A percentile compares a stretch with the other conserved stretches of the same genome.
Evolutionary conservation across 2,888 invertebrate species (phyloP).

Genomic region (Tipula lateralis): DNA sequence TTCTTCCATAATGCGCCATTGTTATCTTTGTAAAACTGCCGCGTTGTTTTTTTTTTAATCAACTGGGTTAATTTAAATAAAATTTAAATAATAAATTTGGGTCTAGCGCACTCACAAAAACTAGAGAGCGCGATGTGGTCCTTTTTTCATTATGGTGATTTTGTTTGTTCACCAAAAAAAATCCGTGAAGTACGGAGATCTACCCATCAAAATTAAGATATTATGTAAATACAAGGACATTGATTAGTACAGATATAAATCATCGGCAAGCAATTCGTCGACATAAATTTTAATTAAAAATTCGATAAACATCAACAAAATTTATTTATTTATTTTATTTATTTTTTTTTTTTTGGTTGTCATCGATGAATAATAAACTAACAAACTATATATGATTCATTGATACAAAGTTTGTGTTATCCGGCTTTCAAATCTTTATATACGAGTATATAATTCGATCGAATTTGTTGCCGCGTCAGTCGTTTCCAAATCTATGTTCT

Average conservation of each 20-base stretch:
- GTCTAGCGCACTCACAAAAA: neutral
- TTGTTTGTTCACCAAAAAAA: neutral
- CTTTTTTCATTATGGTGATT: neutral
- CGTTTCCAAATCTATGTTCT: neutral
- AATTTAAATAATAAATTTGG: slow-evolving; percentile 12
- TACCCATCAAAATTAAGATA: neutral
- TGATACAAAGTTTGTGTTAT: too few species aligned
- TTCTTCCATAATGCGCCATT: neutral
- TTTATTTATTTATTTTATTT: too few species aligned
- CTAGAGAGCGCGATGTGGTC: neutral
- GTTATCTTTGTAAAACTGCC: neutral
- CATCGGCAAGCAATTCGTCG: neutral
- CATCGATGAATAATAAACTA: neutral
- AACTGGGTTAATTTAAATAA: slow-evolving; percentile 13
- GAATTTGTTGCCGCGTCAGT: slow-evolving; percentile 1
- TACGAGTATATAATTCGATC: neutral
- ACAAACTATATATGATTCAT: neutral
- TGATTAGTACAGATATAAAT: neutral
- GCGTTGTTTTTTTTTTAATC: neutral
- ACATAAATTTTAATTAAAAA: neutral
- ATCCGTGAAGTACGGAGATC: neutral
- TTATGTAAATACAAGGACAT: neutral
- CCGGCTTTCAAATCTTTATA: too few species aligned
- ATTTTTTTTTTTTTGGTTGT: neutral
- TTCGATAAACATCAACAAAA: neutral